These are phyloP conservation scores for Brachionus manjavacas DNA, from an alignment of 1,140 invertebrate genomes.

Conservation along the genomic window DNA sequence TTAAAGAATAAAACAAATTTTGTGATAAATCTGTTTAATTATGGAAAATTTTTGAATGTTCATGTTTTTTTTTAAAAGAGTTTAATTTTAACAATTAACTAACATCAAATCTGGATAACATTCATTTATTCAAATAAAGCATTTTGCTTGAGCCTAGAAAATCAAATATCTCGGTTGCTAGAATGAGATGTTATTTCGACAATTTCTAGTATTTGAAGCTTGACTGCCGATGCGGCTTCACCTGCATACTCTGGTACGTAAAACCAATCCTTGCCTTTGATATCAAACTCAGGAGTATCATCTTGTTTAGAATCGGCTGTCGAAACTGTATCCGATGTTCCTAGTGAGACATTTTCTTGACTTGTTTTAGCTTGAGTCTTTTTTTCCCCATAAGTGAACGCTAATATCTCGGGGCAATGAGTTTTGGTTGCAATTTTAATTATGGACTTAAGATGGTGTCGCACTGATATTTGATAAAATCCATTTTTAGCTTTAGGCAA, in stretches of 20 bases:
- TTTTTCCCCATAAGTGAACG: conserved; percentile 40
- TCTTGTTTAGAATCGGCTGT: not conserved
- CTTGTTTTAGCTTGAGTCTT: not conserved
- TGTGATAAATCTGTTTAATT: not conserved
- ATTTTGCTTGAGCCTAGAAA: not conserved
- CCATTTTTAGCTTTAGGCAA: not conserved
- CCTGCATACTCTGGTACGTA: conserved; percentile 35
- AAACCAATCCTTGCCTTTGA: conserved; percentile 40
- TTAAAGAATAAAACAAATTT: not conserved
- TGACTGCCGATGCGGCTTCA: conserved; percentile 38
- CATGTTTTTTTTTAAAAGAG: not conserved
- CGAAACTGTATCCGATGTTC: not conserved
- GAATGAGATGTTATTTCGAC: conserved; percentile 28
- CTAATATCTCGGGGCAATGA: conserved; percentile 24
- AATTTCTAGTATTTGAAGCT: conserved; percentile 29
- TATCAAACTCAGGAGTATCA: conserved; percentile 16
- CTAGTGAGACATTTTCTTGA: not conserved
- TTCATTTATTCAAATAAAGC: not conserved
- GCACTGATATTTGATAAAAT: not conserved
- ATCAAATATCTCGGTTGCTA: not conserved
- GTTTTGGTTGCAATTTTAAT: conserved; percentile 42
- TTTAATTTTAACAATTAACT: not conserved
- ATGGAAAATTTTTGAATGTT: not conserved
- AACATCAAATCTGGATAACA: not conserved
- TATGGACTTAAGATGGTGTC: conserved; percentile 27